Evolutionary conservation across 2,888 invertebrate species (phyloP).

Genomic region (Acronicta aceris): DNA sequence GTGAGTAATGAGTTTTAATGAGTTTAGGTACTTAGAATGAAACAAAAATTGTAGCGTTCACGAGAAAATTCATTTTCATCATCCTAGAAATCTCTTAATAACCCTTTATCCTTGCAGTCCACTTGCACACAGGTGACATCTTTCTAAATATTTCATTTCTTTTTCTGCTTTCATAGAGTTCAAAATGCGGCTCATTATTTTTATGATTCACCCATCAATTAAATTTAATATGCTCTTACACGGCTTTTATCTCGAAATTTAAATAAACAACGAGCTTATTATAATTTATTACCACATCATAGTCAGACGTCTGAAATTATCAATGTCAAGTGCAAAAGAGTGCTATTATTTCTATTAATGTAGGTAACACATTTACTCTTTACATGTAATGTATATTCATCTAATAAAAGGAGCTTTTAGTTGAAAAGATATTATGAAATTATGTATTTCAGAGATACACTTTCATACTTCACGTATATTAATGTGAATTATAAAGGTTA

Average conservation of each 20-base stretch:
- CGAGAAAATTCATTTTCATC: too few species aligned
- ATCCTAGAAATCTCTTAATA: too few species aligned
- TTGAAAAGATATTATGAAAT: slow-evolving; percentile 2
- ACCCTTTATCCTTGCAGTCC: too few species aligned
- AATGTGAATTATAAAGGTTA: background rate
- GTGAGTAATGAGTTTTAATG: too few species aligned
- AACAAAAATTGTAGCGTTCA: too few species aligned
- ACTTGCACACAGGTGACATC: too few species aligned
- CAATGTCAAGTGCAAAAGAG: slow-evolving; percentile 34
- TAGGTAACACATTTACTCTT: slow-evolving; percentile 1
- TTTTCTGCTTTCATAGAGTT: background rate
- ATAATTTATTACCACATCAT: slow-evolving; percentile 40
- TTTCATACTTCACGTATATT: background rate
- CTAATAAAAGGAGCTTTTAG: slow-evolving; percentile 19
- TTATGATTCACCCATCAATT: slow-evolving; percentile 7
- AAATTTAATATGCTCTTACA: slow-evolving; percentile 13
- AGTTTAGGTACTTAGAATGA: too few species aligned
- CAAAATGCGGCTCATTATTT: slow-evolving; percentile 9
- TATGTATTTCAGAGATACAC: background rate
- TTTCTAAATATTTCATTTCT: background rate
- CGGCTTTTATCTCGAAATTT: slow-evolving; percentile 19
- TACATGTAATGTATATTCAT: background rate
- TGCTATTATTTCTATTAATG: slow-evolving; percentile 18
- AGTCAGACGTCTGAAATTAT: slow-evolving; percentile 42
- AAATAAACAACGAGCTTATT: slow-evolving; percentile 27